Evolutionary conservation across 2,888 invertebrate species (phyloP).

Genomic region (Pardosa pseudoannulata): DNA sequence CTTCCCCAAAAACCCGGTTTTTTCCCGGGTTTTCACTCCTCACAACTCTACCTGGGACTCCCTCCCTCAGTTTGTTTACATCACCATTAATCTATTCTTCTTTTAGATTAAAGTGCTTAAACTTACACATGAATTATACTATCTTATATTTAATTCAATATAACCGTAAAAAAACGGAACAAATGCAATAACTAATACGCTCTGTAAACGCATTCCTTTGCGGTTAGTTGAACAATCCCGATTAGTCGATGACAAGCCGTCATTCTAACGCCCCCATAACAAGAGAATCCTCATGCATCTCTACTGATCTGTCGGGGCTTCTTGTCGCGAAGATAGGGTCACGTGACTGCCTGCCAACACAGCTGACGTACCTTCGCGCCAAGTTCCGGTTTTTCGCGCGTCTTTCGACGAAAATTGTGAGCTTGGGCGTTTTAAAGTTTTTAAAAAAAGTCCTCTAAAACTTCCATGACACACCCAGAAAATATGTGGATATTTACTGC

Average conservation of each 20-base stretch:
- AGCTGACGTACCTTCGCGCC: slow-evolving; percentile 19
- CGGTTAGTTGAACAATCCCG: slow-evolving; percentile 8
- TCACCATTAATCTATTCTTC: too few species aligned
- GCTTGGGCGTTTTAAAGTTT: not conserved
- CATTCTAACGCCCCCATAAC: not conserved
- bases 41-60: too few species aligned
- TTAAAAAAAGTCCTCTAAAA: not conserved
- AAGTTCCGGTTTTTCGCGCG: slow-evolving; percentile 17
- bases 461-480: not conserved
- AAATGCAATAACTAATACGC: not conserved
- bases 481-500: not conserved
- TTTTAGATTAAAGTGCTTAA: too few species aligned
- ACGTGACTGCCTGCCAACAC: slow-evolving; percentile 4
- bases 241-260: not conserved
- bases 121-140: too few species aligned
- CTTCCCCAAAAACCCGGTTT: too few species aligned
- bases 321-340: not conserved
- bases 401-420: not conserved
- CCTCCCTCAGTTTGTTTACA: too few species aligned
- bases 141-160: too few species aligned
- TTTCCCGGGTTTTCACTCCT: too few species aligned
- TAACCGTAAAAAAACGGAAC: not conserved
- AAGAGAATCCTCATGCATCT: slow-evolving; percentile 8
- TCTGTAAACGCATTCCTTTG: not conserved
- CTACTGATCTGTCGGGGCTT: not conserved